Evolutionary conservation across 2,113 vertebrate species (phyloP).

Genomic region (Coregonus clupeaformis): DNA sequence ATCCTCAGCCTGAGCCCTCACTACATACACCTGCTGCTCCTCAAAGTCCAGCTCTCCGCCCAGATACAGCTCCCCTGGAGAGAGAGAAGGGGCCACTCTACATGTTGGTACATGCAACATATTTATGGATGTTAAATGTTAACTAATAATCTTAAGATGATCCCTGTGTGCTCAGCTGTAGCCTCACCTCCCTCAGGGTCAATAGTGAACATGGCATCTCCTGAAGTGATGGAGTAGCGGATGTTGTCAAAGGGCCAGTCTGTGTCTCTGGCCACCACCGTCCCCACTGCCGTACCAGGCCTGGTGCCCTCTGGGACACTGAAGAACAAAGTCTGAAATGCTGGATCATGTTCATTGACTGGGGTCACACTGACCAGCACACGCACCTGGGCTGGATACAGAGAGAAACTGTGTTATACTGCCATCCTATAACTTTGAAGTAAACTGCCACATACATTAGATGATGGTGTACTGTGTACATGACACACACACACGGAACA

Average conservation of each 20-base stretch:
- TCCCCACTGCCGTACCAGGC: slow-evolving; percentile 6
- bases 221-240: slow-evolving; percentile 16
- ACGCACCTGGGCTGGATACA: slow-evolving; percentile 26
- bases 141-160: not conserved
- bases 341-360: slow-evolving; percentile 27
- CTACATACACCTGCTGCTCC: not conserved
- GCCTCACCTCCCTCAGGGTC: slow-evolving; percentile 28
- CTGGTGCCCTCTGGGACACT: not conserved
- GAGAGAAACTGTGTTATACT: not conserved
- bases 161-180: not conserved
- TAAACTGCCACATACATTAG: not conserved
- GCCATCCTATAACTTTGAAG: too few relatives aligned
- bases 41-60: slow-evolving; percentile 26
- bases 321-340: slow-evolving; percentile 10
- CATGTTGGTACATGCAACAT: not conserved
- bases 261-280: slow-evolving; percentile 7
- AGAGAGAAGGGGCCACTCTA: not conserved
- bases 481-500: not conserved
- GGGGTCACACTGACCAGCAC: slow-evolving; percentile 32
- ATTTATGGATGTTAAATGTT: not conserved
- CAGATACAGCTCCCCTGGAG: slow-evolving; percentile 26
- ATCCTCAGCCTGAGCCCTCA: slow-evolving; percentile 24
- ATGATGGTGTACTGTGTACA: not conserved
- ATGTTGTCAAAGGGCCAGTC: slow-evolving; percentile 32
- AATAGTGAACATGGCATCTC: slow-evolving; percentile 20